These are phyloP conservation scores for Bombycilla garrulus DNA, from an alignment of 2,113 vertebrate species.

Conservation along the genomic window DNA sequence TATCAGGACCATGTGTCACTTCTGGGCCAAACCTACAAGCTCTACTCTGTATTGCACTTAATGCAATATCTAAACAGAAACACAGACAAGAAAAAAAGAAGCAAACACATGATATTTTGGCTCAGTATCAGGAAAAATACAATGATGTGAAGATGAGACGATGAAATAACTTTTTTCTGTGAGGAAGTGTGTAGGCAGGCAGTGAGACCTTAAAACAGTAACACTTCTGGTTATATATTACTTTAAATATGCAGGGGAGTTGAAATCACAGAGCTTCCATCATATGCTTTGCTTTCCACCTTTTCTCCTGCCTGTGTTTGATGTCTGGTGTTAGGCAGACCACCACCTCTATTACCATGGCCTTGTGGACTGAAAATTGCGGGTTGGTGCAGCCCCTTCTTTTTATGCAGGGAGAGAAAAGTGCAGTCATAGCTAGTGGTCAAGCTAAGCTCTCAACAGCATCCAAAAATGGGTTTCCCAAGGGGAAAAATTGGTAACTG, in stretches of 20 bases:
- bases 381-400: background rate
- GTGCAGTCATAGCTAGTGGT: background rate
- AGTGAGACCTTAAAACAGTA: background rate
- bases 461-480: background rate
- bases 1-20: background rate
- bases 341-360: background rate
- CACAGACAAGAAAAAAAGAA: background rate
- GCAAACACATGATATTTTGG: background rate
- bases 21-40: background rate
- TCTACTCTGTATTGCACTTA: background rate
- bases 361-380: accelerated
- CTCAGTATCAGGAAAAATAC: background rate
- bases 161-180: background rate
- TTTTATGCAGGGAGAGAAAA: background rate
- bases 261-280: background rate
- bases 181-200: background rate
- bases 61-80: background rate
- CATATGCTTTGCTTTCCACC: background rate
- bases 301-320: accelerated
- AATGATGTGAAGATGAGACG: background rate
- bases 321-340: background rate
- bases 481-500: background rate
- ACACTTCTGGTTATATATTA: background rate
- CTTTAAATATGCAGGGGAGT: background rate
- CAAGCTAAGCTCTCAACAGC: background rate